These are phyloP conservation scores for Eutrigla gurnardus DNA, from an alignment of 2,797 vertebrate species.

Conservation along the genomic window DNA sequence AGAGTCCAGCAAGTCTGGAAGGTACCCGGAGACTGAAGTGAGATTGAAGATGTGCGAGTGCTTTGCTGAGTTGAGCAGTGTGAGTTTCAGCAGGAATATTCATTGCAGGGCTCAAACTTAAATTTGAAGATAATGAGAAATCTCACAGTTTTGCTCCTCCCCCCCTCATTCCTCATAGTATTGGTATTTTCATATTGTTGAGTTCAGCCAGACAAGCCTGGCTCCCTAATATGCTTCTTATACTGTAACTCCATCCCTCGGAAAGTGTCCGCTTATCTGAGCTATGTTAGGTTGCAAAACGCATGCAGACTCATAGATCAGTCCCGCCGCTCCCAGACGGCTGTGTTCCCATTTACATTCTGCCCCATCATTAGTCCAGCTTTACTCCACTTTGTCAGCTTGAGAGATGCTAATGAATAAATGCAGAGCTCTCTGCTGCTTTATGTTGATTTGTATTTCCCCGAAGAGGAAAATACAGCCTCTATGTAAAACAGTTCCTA, in stretches of 20 bases:
- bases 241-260: slow-evolving; percentile 29
- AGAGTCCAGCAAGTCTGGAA: not conserved
- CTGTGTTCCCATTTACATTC: slow-evolving; percentile 58
- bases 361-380: slow-evolving; percentile 69
- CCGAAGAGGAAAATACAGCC: slow-evolving; percentile 26
- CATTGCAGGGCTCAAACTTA: slow-evolving; percentile 18
- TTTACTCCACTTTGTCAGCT: slow-evolving; percentile 67
- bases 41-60: too few relatives aligned
- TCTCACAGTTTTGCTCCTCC: slow-evolving; percentile 10
- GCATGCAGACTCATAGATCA: slow-evolving; percentile 57
- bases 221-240: slow-evolving; percentile 36
- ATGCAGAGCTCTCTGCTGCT: slow-evolving; percentile 45
- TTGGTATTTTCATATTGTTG: slow-evolving; percentile 42
- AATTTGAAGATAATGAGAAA: slow-evolving; percentile 46
- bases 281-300: slow-evolving; percentile 59
- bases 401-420: slow-evolving; percentile 70
- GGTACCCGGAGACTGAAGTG: too few relatives aligned
- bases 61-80: slow-evolving; percentile 23
- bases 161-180: slow-evolving; percentile 40
- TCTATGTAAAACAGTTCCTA: slow-evolving; percentile 12
- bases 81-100: slow-evolving; percentile 7
- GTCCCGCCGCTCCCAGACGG: slow-evolving; percentile 55
- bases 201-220: slow-evolving; percentile 21
- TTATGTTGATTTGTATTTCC: slow-evolving; percentile 49
- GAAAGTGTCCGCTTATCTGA: slow-evolving; percentile 58